Base-by-base conservation (phyloP, 2,888 invertebrate genomes). In the Drosophila emarginata region DNA sequence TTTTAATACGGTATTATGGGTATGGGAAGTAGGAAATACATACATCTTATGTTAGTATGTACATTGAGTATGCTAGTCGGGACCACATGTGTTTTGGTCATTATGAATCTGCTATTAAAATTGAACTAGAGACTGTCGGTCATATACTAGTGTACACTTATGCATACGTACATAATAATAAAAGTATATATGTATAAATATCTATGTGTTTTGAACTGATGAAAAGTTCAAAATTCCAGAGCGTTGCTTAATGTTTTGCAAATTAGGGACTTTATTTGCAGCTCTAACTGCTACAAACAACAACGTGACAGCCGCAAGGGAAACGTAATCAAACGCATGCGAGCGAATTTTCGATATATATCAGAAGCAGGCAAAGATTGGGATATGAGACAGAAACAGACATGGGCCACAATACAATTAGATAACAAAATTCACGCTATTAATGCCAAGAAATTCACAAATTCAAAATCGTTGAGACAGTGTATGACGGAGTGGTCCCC, bases 271-370 rank as follows among this genome's bases (percentile, higher is more conserved):
- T 66, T 23, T 2, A 15, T 36, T 15, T 14, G 4, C 32, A 67
- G 56, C 67, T 70, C 67, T 56, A 76, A 64, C 69, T 67, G 12
- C 32, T 57, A 60, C 53, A n/a, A 40, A 7, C 14, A 54, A 61
- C 68, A 80, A 75, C 84, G 80, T 88, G 82, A 88, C 70, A 80
- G 84, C 88, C 88, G 37, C 67, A 68, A 77, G 80, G 75, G 4
- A 62, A 50, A 61, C 52, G 50, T 40, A 76, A 87, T 77, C 75
- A 83, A 77, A 69, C 67, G 76, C 87, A 77, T 86, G 82, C 88
- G 60, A 88, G 45, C 45, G 11, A 45, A 11, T 45, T 21, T 45
- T 11, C 18, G 2, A 45, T n/a, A 37, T 11, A 12, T 45, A 21
- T 21, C 45, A 4, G 21, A 18, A 45, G 4, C 12, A 18, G 2